Conservation (phyloP, 2,888 invertebrate genomes). For the Capitulum mitella region DNA sequence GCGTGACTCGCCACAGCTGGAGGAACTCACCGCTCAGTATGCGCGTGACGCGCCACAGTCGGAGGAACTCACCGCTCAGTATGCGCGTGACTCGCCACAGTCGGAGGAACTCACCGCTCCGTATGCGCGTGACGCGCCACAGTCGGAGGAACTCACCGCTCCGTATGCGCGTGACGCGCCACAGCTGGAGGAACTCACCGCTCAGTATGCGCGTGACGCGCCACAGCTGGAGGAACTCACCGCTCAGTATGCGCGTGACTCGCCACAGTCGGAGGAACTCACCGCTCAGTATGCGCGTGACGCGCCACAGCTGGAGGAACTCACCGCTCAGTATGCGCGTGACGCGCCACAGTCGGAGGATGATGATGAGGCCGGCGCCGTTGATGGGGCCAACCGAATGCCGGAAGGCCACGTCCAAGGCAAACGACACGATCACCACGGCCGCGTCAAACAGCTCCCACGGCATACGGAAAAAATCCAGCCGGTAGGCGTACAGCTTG, state of each 20-base stretch:
- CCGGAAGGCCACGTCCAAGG: conserved; percentile 43
- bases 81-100: no score
- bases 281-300: no score
- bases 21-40: no score
- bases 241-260: no score
- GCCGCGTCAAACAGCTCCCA: conserved; percentile 46
- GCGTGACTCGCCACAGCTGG: no score
- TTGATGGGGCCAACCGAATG: conserved; percentile 40
- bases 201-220: no score
- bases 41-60: no score
- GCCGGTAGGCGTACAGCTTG: conserved; percentile 42
- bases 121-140: neutral
- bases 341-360: conserved; percentile 46
- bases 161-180: conserved; percentile 30
- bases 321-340: conserved; percentile 46
- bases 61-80: no score
- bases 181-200: no score
- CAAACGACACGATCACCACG: conserved; percentile 44
- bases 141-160: neutral
- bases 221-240: no score
- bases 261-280: no score
- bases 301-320: no score
- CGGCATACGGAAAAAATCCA: conserved; percentile 44
- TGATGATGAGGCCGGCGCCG: conserved; percentile 44
- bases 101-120: neutral